Percentiles rank a stretch among this genome's conserved stretches.
Conservation (phyloP, 1,140 invertebrate species). For the Watersipora subatra region DNA sequence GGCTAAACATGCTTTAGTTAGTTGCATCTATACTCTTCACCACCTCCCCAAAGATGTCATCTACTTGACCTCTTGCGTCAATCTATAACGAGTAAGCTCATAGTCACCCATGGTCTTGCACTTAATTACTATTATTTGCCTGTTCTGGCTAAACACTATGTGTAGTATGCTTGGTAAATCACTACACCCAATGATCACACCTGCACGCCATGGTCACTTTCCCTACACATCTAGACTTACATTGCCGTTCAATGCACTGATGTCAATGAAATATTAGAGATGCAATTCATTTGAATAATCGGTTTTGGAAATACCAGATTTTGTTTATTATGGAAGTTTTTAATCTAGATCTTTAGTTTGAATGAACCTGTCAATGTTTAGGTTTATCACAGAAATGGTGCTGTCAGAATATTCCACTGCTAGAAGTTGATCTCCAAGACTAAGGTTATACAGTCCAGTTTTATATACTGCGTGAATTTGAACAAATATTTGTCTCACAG, state of each 20-base stretch:
- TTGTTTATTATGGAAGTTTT: too few species aligned
- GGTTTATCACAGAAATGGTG: too few species aligned
- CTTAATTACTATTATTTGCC: background rate
- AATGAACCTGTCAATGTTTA: too few species aligned
- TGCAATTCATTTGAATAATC: too few species aligned
- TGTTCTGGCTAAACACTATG: background rate
- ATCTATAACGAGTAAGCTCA: conserved; percentile 48
- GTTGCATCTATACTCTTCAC: conserved; percentile 44
- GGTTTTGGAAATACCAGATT: too few species aligned
- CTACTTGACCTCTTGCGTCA: conserved; percentile 57
- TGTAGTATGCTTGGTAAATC: background rate
- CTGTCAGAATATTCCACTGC: too few species aligned
- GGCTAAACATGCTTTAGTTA: background rate
- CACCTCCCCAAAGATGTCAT: conserved; percentile 63
- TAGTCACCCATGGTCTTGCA: background rate
- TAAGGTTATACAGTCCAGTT: too few species aligned
- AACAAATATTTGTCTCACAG: too few species aligned
- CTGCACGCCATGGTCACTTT: background rate
- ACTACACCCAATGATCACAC: background rate
- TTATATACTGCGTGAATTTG: too few species aligned
- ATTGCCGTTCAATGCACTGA: background rate
- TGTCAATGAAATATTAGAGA: background rate
- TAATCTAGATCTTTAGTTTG: too few species aligned
- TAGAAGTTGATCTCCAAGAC: too few species aligned
- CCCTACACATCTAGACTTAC: background rate